Percentiles rank a stretch among this genome's conserved stretches.
Evolutionary conservation across 2,113 vertebrate species (phyloP).

Genomic region (Oryzias celebensis): DNA sequence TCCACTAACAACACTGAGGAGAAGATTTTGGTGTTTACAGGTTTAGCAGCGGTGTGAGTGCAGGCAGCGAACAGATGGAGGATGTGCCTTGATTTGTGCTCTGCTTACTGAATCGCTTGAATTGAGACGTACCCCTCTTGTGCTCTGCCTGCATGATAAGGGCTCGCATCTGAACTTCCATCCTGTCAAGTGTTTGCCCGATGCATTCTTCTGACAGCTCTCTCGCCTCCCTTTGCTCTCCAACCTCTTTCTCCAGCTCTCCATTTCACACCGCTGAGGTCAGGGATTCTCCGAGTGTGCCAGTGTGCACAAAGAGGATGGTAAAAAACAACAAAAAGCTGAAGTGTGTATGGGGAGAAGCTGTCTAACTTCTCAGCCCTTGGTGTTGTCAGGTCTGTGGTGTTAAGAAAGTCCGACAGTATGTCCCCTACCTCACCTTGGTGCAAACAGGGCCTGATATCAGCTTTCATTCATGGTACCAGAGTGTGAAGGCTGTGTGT

Average conservation of each 20-base stretch:
- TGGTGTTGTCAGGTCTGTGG: conserved; percentile 64
- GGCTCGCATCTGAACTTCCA: conserved; percentile 46
- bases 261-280: conserved; percentile 70
- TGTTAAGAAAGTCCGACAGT: conserved; percentile 60
- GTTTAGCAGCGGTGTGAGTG: conserved; percentile 7
- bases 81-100: conserved; percentile 33
- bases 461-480: conserved; percentile 55
- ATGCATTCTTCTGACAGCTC: conserved; percentile 65
- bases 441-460: conserved; percentile 62
- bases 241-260: conserved; percentile 16
- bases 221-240: conserved; percentile 55
- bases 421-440: conserved; percentile 74
- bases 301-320: conserved; percentile 13
- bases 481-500: conserved; percentile 23
- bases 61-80: conserved; percentile 25
- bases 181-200: conserved; percentile 56
- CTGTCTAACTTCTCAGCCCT: conserved; percentile 62
- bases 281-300: conserved; percentile 39
- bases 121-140: conserved; percentile 45
- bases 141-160: conserved; percentile 56
- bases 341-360: conserved; percentile 51
- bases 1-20: conserved; percentile 5
- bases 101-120: conserved; percentile 28
- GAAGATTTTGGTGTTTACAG: conserved; percentile 17
- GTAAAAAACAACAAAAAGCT: conserved; percentile 25